Evolutionary conservation across 1,140 invertebrate genomes (phyloP), one percentile per base, ranked within the genome.

Genomic region (Drosophila ohnishii): DNA sequence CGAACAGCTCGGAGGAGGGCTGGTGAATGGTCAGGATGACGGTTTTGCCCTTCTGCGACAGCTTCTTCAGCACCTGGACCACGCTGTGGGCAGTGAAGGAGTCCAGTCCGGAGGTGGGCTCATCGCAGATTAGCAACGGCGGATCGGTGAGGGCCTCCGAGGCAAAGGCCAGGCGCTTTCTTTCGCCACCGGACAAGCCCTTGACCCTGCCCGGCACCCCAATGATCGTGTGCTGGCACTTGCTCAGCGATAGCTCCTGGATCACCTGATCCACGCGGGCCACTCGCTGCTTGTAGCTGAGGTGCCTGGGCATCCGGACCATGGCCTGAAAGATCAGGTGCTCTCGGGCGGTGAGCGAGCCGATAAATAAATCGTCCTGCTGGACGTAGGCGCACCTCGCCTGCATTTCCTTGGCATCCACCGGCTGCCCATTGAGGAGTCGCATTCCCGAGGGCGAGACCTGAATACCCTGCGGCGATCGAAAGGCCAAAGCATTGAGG

Each of bases 1-100:
- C 95, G 88, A 97, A 99, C 0, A 99, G 92, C 91, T 99, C 97
- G 0, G 97, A 98, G 0, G 97, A 98, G 0, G 98, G 98, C 91
- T 99, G 98, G 92, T 99, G 98, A 67, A 99, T 98, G 3, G 98
- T 99, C 82, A 96, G 96, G 25, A 99, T 93, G 40, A 99, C 96
- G 0, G 98, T 99, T 92, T 98, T 98, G 6, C 98, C 97, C 86
- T 95, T 95, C 34, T 94, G 92, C 22, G 97, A 96, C 72, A 97
- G 93, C 30, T 94, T 93, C 92, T 96, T 97, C 66, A 98, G 92
- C 71, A 97, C 95, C 84, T 95, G 95, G 14, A 99, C 95, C 16
- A 99, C 96, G 90, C 97, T 98, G 92, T 96, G 94, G 0, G 94
- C 98, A 95, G 96, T 97, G 72, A 96, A 97, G 0, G 96, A 96